Evolutionary conservation across 2,888 invertebrate genomes (phyloP).

Genomic region (Xestia sexstrigata): DNA sequence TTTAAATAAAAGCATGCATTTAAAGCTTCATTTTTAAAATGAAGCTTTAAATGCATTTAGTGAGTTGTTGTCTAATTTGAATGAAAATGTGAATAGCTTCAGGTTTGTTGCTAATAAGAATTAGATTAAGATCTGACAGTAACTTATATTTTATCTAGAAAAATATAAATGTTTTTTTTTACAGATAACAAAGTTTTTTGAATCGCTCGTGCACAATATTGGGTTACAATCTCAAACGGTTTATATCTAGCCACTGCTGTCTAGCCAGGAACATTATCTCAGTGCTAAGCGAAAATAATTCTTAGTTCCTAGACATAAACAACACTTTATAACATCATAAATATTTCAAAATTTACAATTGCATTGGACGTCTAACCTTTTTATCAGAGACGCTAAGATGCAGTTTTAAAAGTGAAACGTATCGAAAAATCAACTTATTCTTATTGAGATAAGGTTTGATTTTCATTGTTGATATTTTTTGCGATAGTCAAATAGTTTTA

Average conservation of each 20-base stretch:
- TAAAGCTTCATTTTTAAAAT: too few relatives aligned
- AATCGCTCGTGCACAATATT: conserved; percentile 83
- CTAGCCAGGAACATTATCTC: conserved; percentile 47
- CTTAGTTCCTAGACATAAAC: conserved; percentile 50
- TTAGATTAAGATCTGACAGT: conserved; percentile 29
- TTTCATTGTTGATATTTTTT: conserved; percentile 30
- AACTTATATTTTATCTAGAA: background rate
- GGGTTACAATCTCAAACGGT: conserved; percentile 79
- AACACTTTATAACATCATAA: conserved; percentile 36
- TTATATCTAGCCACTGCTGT: conserved; percentile 63
- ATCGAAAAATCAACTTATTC: conserved; percentile 47
- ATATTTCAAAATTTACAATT: conserved; percentile 65
- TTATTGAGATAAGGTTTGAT: conserved; percentile 20
- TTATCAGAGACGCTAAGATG: conserved; percentile 40
- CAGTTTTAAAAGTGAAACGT: conserved; percentile 26
- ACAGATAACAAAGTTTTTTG: conserved; percentile 72
- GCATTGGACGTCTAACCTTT: conserved; percentile 68
- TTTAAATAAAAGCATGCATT: too few relatives aligned
- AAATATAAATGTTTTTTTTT: background rate
- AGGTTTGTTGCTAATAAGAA: conserved; percentile 1
- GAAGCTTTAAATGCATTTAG: background rate
- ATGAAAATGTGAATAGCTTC: background rate
- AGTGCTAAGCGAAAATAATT: conserved; percentile 55
- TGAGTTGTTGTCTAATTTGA: background rate
- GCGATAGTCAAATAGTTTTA: conserved; percentile 52